A percentile compares a stretch with the other conserved stretches of the same genome.
Conservation (phyloP, 2,797 vertebrate genomes). For the Pseudochirops cupreus region DNA sequence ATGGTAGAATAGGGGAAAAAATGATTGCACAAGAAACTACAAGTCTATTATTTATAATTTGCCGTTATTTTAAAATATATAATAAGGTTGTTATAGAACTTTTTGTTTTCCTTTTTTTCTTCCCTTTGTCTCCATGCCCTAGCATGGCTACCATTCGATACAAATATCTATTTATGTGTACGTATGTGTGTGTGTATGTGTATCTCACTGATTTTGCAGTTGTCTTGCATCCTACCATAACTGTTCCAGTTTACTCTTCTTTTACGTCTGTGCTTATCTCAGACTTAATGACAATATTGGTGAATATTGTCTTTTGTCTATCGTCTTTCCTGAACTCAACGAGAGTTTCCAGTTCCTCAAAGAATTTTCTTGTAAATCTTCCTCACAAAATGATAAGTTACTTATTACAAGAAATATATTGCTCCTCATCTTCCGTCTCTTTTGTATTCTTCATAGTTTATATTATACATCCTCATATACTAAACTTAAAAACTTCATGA, state of each 20-base stretch:
- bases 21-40: too few species aligned
- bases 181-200: background rate
- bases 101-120: background rate
- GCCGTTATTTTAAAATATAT: background rate
- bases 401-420: background rate
- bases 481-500: background rate
- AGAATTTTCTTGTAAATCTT: background rate
- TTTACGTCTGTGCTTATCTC: constrained; percentile 82
- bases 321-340: background rate
- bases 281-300: constrained; percentile 75
- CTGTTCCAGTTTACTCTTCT: constrained; percentile 99
- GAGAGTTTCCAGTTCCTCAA: background rate
- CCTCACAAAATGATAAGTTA: background rate
- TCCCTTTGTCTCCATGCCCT: too few species aligned
- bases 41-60: background rate
- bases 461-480: background rate
- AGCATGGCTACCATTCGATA: too few species aligned
- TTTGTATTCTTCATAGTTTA: background rate
- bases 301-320: background rate
- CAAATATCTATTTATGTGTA: background rate
- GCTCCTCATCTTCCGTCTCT: too few species aligned
- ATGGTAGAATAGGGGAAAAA: background rate
- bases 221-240: constrained; percentile 98
- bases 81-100: background rate
- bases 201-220: constrained; percentile 91